Conservation (phyloP, 2,888 invertebrate species). For the Hololepta plana region DNA sequence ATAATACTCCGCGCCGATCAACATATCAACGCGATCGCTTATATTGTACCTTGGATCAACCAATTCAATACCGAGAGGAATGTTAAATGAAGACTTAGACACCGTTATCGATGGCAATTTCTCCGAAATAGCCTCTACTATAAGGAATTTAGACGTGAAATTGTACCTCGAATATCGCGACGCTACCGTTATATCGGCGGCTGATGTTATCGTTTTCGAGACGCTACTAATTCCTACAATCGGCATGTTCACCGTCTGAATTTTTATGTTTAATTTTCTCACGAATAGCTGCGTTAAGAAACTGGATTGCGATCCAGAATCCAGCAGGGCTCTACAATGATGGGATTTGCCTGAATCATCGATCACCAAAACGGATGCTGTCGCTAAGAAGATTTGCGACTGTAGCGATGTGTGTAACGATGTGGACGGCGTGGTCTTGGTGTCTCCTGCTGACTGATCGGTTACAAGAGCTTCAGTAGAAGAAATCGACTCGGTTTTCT, state of each 20-base stretch:
- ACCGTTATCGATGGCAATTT: background rate
- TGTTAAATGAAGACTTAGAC: background rate
- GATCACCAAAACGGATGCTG: constrained; percentile 2
- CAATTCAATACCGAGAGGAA: constrained; percentile 8
- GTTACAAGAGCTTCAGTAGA: too few species aligned
- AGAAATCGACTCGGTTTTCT: too few species aligned
- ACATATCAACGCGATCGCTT: constrained; percentile 7
- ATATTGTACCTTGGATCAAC: constrained; percentile 10
- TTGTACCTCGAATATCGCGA: too few species aligned
- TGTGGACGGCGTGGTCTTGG: too few species aligned
- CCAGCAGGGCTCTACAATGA: constrained; percentile 4
- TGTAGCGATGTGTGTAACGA: too few species aligned
- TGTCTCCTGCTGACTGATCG: too few species aligned
- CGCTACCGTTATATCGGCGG: too few species aligned
- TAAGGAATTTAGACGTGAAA: too few species aligned
- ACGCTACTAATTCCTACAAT: too few species aligned
- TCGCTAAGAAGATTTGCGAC: constrained; percentile 5
- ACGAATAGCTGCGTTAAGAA: constrained; percentile 2
- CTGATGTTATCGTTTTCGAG: too few species aligned
- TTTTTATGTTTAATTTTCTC: background rate
- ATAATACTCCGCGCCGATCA: constrained; percentile 8
- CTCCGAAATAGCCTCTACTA: background rate
- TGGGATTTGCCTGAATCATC: background rate
- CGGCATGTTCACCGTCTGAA: too few species aligned
- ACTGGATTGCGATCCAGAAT: constrained; percentile 4